These are phyloP conservation scores for Triplophysa siluroides DNA, from an alignment of 2,113 vertebrate genomes.

Conservation along the genomic window DNA sequence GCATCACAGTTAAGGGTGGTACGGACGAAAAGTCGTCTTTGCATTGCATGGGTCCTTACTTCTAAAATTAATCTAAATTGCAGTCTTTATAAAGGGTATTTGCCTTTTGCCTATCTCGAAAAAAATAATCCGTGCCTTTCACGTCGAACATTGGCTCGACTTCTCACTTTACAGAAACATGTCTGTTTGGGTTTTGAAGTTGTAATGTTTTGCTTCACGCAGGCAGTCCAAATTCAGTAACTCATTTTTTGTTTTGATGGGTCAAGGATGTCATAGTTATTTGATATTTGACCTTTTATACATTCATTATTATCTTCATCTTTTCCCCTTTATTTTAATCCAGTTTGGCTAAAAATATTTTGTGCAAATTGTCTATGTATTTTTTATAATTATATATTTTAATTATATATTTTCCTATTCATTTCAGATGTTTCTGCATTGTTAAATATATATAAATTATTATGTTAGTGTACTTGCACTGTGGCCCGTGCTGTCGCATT, in stretches of 20 bases:
- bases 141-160: neutral
- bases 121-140: neutral
- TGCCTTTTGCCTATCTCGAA: neutral
- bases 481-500: too few species aligned
- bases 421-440: too few species aligned
- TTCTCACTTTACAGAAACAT: neutral
- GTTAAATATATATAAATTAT: too few species aligned
- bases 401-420: too few species aligned
- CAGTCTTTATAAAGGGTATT: neutral
- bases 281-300: constrained; percentile 38
- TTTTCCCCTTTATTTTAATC: too few species aligned
- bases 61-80: neutral
- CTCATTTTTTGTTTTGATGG: neutral
- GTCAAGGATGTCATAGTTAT: neutral
- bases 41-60: neutral
- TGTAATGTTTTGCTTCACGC: neutral
- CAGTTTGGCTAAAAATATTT: too few species aligned
- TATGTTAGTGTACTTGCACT: too few species aligned
- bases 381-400: too few species aligned
- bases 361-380: too few species aligned
- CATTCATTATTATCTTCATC: too few species aligned
- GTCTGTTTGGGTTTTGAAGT: neutral
- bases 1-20: too few species aligned
- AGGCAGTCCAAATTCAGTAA: neutral
- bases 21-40: neutral